phyloP scores from a whole-genome alignment of 2,797 vertebrate genomes.

The Thaleichthys pacificus region DNA sequence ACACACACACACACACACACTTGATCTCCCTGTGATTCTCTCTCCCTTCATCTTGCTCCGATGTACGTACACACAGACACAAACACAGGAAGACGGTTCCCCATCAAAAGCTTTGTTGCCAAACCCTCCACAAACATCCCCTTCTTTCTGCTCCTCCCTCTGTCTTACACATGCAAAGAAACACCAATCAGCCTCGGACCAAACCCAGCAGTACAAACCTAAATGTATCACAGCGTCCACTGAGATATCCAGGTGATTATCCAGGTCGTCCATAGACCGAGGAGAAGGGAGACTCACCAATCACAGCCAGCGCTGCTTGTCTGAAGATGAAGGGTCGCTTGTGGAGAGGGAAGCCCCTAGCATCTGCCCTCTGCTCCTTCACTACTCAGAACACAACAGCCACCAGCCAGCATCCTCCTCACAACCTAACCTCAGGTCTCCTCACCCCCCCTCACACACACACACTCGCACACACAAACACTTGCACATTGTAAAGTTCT shows the following conservation, averaged over 20 bases:
- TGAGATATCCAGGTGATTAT: too few species aligned
- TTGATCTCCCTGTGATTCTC: too few species aligned
- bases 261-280: too few species aligned
- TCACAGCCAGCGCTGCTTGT: conserved; percentile 10
- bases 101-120: neutral
- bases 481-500: neutral
- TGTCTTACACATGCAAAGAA: neutral
- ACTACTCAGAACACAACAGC: conserved; percentile 55
- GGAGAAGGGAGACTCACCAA: neutral
- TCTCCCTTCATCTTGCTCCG: too few species aligned
- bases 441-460: conserved; percentile 28
- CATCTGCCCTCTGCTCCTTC: conserved; percentile 62
- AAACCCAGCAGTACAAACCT: neutral
- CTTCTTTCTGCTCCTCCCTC: neutral
- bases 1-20: conserved; percentile 19
- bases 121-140: conserved; percentile 22
- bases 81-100: conserved; percentile 3
- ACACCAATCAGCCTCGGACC: neutral
- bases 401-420: conserved; percentile 58
- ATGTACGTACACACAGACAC: neutral
- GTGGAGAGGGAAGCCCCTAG: conserved; percentile 39
- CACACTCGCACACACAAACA: conserved; percentile 2
- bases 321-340: neutral
- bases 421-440: conserved; percentile 41
- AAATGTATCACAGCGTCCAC: too few species aligned